Evolutionary conservation across 2,888 invertebrate genomes (phyloP), one percentile per base, ranked within the genome.

Genomic region (Margaritifera margaritifera): DNA sequence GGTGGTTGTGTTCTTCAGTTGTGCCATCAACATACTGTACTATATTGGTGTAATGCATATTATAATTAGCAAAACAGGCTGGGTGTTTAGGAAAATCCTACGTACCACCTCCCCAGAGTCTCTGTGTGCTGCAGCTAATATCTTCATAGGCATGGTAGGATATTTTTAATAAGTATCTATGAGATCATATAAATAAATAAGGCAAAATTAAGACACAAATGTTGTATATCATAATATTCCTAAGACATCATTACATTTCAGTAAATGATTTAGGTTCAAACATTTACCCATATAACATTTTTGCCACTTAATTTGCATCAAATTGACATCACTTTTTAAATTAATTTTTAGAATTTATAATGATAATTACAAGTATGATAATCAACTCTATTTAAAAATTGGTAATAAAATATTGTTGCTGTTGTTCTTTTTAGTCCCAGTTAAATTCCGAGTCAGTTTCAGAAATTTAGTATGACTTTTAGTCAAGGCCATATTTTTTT

Each of bases 81-180:
- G 93, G 91, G 86, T 95, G 20, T 91, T 98, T 86, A 84, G 86
- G 68, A 87, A 90, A 20, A 89, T 93, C 0, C 90, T 96, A 90
- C 94, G 94, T 22, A 98, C 98, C 0, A 96, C 98, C 0, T 95
- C 98, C 1, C 96, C 96, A 68, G 99, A 99, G 90, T 97, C 97
- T 69, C 93, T 98, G 56, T 96, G 94, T 75, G 94, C 96, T 20
- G 95, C 97, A 0, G 97, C 96, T 0, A 98, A 97, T 88, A 95
- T 97, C 50, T 99, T 99, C 86, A 91, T 99, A 24, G 98, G 98
- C 72, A 95, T 95, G 95, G 96, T 96, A 85, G 90, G 91, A 74
- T n/a, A 3, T 54, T 52, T 27, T 27, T 27, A 27, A 27, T 27
- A 4, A 27, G 27, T 27, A 27, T 27, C 6, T 27, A 27, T 27